These are phyloP conservation scores for Drosophila parthenogenetica DNA, from an alignment of 2,888 invertebrate species.

Conservation along the genomic window DNA sequence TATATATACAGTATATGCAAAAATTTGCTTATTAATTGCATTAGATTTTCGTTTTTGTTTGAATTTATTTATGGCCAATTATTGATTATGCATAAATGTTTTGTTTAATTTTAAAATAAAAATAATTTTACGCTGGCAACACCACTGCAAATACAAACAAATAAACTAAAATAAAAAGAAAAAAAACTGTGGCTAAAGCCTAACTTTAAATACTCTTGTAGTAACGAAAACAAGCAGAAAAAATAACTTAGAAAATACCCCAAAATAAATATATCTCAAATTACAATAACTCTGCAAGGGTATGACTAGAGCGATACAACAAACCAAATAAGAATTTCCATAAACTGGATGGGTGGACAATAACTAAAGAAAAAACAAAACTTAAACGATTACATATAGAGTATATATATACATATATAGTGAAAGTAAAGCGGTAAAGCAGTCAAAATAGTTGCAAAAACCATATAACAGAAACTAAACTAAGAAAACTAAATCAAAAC, in stretches of 20 bases:
- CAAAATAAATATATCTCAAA: too few species aligned
- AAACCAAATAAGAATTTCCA: slow-evolving; percentile 71
- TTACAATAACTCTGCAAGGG: slow-evolving; percentile 37
- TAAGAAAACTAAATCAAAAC: slow-evolving; percentile 35
- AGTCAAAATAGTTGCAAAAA: slow-evolving; percentile 18
- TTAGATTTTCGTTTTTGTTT: slow-evolving; percentile 12
- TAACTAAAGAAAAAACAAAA: slow-evolving; percentile 78
- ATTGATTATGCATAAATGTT: slow-evolving; percentile 39
- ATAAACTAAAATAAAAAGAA: neutral
- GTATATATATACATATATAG: slow-evolving; percentile 24
- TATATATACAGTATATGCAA: neutral
- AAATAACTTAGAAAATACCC: too few species aligned
- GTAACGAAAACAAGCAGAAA: neutral
- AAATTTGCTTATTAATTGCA: slow-evolving; percentile 35
- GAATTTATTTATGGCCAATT: slow-evolving; percentile 39
- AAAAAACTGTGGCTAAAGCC: slow-evolving; percentile 8
- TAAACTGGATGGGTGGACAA: slow-evolving; percentile 85
- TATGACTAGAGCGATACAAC: slow-evolving; percentile 33
- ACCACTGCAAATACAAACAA: neutral
- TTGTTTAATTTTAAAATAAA: slow-evolving; percentile 21
- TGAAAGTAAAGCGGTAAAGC: slow-evolving; percentile 21
- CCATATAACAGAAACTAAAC: slow-evolving; percentile 13
- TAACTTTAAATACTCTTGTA: slow-evolving; percentile 37
- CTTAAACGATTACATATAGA: slow-evolving; percentile 39
- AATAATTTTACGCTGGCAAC: neutral